Conservation (phyloP, 2,113 vertebrate species). For the Sapajus apella region DNA sequence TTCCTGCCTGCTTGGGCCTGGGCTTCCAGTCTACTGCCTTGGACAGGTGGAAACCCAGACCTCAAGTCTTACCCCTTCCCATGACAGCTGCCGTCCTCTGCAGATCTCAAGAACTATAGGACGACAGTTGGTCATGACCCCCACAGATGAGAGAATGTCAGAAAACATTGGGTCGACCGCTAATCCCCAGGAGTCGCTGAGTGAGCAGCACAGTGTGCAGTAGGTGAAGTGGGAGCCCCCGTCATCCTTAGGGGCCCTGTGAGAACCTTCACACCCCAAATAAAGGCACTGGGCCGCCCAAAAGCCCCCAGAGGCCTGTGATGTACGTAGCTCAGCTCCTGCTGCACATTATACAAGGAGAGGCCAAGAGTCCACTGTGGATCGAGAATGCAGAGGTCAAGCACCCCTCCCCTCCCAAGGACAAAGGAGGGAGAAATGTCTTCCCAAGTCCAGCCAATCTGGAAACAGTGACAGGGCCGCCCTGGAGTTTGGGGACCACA, state of each 20-base stretch:
- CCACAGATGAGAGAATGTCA: not conserved
- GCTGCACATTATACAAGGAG: not conserved
- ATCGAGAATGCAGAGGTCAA: not conserved
- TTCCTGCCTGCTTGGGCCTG: not conserved
- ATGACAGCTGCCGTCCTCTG: not conserved
- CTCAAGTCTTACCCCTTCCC: not conserved
- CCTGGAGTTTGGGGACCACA: not conserved
- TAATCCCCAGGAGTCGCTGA: not conserved
- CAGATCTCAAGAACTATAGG: not conserved
- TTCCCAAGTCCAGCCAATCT: not conserved
- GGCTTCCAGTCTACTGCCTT: not conserved
- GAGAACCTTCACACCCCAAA: not conserved
- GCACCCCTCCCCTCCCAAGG: no score
- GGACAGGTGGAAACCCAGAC: not conserved
- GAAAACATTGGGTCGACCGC: not conserved
- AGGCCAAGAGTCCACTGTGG: not conserved
- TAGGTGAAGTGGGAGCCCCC: no score
- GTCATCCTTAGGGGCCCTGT: not conserved
- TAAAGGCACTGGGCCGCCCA: not conserved
- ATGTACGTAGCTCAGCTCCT: not conserved
- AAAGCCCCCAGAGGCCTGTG: not conserved
- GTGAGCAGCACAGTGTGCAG: not conserved
- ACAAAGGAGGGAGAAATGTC: no score
- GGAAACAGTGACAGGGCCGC: not conserved
- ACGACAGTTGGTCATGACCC: not conserved